phyloP scores from a whole-genome alignment of 2,113 vertebrate genomes.

The Phrynosoma platyrhinos region DNA sequence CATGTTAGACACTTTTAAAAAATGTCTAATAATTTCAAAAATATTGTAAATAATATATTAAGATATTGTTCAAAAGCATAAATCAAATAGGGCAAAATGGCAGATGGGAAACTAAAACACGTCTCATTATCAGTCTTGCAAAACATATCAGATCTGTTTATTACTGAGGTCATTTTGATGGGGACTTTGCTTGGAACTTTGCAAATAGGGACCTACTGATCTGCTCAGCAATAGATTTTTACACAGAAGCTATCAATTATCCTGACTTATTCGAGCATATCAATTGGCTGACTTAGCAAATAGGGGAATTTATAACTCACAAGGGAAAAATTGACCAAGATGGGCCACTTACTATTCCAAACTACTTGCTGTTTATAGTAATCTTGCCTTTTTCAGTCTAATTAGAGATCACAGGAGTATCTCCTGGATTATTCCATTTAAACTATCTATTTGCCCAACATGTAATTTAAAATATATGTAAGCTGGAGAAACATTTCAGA shows the following conservation, averaged over 20 bases:
- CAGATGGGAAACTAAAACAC: conserved; percentile 20
- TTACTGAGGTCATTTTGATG: conserved; percentile 46
- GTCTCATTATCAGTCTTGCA: conserved; percentile 45
- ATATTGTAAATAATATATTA: too few species aligned
- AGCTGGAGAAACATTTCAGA: conserved; percentile 8
- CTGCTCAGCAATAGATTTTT: conserved; percentile 69
- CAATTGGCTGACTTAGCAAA: conserved; percentile 76
- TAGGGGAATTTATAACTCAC: conserved; percentile 70
- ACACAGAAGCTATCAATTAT: conserved; percentile 73
- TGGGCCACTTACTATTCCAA: conserved; percentile 42
- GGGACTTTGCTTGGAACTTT: conserved; percentile 59
- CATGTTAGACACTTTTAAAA: conserved; percentile 54
- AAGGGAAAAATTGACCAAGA: conserved; percentile 64
- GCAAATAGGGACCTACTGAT: conserved; percentile 68
- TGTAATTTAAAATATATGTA: conserved; percentile 39
- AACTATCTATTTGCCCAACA: conserved; percentile 31
- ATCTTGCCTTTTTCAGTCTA: conserved; percentile 53
- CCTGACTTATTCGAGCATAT: conserved; percentile 66
- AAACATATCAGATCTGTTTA: conserved; percentile 46
- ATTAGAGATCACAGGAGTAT: conserved; percentile 44
- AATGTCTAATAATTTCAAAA: conserved; percentile 52
- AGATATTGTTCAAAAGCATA: too few species aligned
- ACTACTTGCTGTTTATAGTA: conserved; percentile 51
- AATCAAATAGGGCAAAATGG: not conserved
- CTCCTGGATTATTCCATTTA: conserved; percentile 45